These are phyloP conservation scores for Adelphocoris suturalis DNA, from an alignment of 2,888 invertebrate species.

Conservation along the genomic window DNA sequence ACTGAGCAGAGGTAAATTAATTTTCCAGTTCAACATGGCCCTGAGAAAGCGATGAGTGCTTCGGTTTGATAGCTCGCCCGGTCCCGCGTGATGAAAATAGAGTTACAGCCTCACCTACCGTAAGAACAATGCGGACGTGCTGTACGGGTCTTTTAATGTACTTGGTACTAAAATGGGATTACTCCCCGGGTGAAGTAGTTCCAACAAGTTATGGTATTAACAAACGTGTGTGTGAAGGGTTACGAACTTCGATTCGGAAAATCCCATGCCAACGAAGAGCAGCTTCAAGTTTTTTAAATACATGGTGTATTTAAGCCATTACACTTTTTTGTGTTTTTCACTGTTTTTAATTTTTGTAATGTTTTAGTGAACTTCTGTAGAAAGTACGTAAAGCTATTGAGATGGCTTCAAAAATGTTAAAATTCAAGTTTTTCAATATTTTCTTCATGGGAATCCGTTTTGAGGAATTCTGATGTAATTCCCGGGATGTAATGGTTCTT, in stretches of 20 bases:
- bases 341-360: no score
- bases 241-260: slow-evolving; percentile 7
- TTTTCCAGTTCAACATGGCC: slow-evolving; percentile 49
- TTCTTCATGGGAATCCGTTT: no score
- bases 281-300: not conserved
- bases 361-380: no score
- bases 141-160: slow-evolving; percentile 30
- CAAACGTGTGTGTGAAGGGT: not conserved
- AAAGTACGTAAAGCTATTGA: no score
- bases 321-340: no score
- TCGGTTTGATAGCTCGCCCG: slow-evolving; percentile 27
- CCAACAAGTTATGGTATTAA: slow-evolving; percentile 17
- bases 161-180: slow-evolving; percentile 44
- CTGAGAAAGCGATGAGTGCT: slow-evolving; percentile 53
- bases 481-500: no score
- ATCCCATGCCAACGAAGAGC: not conserved
- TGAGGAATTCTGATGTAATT: no score
- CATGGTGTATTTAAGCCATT: no score
- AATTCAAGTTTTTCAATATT: no score
- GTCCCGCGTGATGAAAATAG: slow-evolving; percentile 34
- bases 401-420: no score
- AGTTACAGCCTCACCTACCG: slow-evolving; percentile 40
- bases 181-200: slow-evolving; percentile 24
- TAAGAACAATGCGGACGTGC: slow-evolving; percentile 45
- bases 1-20: slow-evolving; percentile 33